Conservation (phyloP, 2,888 invertebrate genomes). For the Hirtodrosophila histrioides region DNA sequence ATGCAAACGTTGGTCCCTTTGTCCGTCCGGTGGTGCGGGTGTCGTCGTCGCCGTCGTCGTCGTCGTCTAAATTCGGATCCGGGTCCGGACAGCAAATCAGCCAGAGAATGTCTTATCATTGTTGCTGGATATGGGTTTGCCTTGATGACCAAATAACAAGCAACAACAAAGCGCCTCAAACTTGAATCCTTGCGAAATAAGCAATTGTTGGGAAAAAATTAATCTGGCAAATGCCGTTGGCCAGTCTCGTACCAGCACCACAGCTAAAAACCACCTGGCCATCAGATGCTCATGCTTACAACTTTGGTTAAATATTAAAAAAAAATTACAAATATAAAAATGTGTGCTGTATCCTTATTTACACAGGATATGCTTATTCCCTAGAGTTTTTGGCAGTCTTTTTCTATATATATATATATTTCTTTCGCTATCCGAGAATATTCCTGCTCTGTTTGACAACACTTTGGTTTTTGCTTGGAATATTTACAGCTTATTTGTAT, state of each 20-base stretch:
- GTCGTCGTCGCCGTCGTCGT: slow-evolving; percentile 2
- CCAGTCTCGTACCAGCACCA: background rate
- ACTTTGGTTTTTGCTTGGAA: too few species aligned
- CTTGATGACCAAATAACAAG: slow-evolving; percentile 37
- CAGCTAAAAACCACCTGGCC: slow-evolving; percentile 29
- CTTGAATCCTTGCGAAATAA: slow-evolving; percentile 41
- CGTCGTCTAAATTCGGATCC: slow-evolving; percentile 8
- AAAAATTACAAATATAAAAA: too few species aligned
- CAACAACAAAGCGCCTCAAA: slow-evolving; percentile 30
- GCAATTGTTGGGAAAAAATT: slow-evolving; percentile 48
- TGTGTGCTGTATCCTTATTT: too few species aligned
- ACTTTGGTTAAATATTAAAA: slow-evolving; percentile 8
- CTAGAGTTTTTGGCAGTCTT: too few species aligned
- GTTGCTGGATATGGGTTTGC: slow-evolving; percentile 10
- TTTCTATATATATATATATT: too few species aligned
- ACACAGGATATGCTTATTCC: too few species aligned
- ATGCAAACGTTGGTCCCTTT: slow-evolving; percentile 49
- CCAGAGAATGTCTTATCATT: slow-evolving; percentile 44
- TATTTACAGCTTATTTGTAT: too few species aligned
- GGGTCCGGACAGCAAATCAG: slow-evolving; percentile 43
- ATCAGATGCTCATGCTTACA: slow-evolving; percentile 19
- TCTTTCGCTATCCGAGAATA: too few species aligned
- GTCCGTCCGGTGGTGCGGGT: slow-evolving; percentile 12
- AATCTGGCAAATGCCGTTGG: slow-evolving; percentile 46
- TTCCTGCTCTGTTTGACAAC: too few species aligned